Conservation (phyloP, 1,140 invertebrate genomes). For the Yoshiicerus persimilis region DNA sequence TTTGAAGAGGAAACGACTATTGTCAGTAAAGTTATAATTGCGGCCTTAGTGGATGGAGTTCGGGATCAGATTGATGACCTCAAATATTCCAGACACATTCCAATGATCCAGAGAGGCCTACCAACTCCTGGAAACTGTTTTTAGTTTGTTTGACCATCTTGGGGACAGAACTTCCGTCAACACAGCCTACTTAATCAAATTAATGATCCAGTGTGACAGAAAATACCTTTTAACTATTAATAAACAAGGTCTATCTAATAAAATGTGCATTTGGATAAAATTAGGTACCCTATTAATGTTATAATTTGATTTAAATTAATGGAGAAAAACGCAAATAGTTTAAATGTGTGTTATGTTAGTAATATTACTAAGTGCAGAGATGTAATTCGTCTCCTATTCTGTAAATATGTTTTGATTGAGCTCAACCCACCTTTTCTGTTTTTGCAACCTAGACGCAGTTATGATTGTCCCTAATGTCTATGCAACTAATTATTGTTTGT, state of each 20-base stretch:
- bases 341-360: not conserved
- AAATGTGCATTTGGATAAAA: not conserved
- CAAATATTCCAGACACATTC: slow-evolving; percentile 30
- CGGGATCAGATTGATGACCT: slow-evolving; percentile 22
- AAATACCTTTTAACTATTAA: not conserved
- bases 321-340: not conserved
- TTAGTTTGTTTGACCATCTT: not conserved
- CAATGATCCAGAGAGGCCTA: slow-evolving; percentile 39
- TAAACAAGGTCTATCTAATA: not conserved
- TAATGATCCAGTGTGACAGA: not conserved
- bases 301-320: not conserved
- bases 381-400: not conserved
- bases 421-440: not conserved
- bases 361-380: not conserved
- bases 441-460: not conserved
- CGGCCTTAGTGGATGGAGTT: not conserved
- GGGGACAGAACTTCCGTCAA: not conserved
- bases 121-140: slow-evolving; percentile 24
- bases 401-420: not conserved
- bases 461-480: not conserved
- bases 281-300: not conserved
- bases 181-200: not conserved
- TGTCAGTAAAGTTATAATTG: not conserved
- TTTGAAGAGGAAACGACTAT: slow-evolving; percentile 34
- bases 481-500: not conserved